These are phyloP conservation scores for Lepisosteus osseus DNA, from an alignment of 2,113 vertebrate species.

Conservation along the genomic window DNA sequence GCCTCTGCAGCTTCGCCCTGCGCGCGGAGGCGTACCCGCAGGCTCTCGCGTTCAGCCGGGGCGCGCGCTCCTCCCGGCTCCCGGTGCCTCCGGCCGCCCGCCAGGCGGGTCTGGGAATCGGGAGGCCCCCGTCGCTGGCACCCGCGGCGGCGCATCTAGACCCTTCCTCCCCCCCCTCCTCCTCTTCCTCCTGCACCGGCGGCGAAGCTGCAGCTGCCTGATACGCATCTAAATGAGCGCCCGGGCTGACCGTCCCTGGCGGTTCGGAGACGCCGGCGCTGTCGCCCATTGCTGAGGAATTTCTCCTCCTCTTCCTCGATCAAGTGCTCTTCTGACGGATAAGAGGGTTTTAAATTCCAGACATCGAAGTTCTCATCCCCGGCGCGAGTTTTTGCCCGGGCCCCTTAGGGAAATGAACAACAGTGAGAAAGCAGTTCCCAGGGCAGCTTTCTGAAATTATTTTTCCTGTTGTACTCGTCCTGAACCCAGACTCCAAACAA, in stretches of 20 bases:
- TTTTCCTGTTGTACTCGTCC: no score
- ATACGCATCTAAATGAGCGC: slow-evolving; percentile 5
- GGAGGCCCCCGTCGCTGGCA: neutral
- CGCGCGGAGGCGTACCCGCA: slow-evolving; percentile 33
- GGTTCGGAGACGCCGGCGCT: slow-evolving; percentile 10
- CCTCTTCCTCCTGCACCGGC: neutral
- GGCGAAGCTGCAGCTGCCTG: slow-evolving; percentile 8
- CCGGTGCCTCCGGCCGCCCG: slow-evolving; percentile 4
- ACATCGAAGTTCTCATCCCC: slow-evolving; percentile 8
- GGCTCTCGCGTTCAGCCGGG: slow-evolving; percentile 42
- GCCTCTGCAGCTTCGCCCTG: slow-evolving; percentile 55
- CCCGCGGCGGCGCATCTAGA: slow-evolving; percentile 22
- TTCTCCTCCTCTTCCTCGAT: slow-evolving; percentile 27
- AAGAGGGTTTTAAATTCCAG: slow-evolving; percentile 1
- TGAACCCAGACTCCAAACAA: neutral
- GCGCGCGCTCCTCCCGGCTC: slow-evolving; percentile 41
- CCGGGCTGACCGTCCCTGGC: slow-evolving; percentile 6
- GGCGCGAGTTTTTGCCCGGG: neutral
- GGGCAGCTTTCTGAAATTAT: no score
- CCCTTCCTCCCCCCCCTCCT: slow-evolving; percentile 3
- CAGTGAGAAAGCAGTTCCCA: no score
- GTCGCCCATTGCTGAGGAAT: slow-evolving; percentile 40
- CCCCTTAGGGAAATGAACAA: no score
- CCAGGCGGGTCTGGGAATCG: neutral
- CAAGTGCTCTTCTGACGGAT: slow-evolving; percentile 31